These are phyloP conservation scores for Aurelia coerulea DNA, from an alignment of 30 jellyfish, hydroid and myxozoan genomes.

Conservation along the genomic window DNA sequence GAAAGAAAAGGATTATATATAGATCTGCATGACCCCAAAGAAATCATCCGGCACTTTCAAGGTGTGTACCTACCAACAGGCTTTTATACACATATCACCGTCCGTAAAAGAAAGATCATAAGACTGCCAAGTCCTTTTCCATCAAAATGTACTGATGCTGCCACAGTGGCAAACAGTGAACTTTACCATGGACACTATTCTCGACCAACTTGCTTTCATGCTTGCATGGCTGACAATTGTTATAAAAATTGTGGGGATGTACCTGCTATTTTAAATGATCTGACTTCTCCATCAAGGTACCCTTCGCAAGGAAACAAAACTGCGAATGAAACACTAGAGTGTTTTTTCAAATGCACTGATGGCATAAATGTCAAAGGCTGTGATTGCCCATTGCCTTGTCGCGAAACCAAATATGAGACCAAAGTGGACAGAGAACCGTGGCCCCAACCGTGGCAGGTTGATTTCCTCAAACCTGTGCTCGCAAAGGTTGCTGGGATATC, in stretches of 20 bases:
- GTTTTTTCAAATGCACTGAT: not conserved
- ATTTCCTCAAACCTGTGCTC: not conserved
- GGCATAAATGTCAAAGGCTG: constrained; percentile 5
- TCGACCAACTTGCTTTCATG: constrained; percentile 1
- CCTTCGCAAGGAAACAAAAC: not conserved
- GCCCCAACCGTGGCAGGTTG: constrained; percentile 47
- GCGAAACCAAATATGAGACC: constrained; percentile 30
- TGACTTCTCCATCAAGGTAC: not conserved
- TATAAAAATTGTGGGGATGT: not conserved
- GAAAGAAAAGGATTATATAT: not conserved
- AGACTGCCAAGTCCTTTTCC: constrained; percentile 7
- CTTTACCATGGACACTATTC: not conserved
- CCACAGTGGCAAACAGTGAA: not conserved
- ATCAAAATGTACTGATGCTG: not conserved
- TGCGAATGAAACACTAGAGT: not conserved
- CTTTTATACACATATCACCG: not conserved
- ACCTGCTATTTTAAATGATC: not conserved
- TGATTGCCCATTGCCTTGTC: constrained; percentile 46
- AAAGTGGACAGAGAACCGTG: constrained; percentile 40
- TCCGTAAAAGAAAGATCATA: not conserved
- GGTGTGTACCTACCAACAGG: constrained; percentile 11
- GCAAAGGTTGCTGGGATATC: not conserved
- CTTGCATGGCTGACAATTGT: not conserved
- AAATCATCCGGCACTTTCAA: not conserved
- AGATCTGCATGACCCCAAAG: constrained; percentile 18